A percentile compares a stretch with the other conserved stretches of the same genome.
These are phyloP conservation scores for Patagioenas fasciata DNA, from an alignment of 2,113 vertebrate genomes.

Conservation along the genomic window DNA sequence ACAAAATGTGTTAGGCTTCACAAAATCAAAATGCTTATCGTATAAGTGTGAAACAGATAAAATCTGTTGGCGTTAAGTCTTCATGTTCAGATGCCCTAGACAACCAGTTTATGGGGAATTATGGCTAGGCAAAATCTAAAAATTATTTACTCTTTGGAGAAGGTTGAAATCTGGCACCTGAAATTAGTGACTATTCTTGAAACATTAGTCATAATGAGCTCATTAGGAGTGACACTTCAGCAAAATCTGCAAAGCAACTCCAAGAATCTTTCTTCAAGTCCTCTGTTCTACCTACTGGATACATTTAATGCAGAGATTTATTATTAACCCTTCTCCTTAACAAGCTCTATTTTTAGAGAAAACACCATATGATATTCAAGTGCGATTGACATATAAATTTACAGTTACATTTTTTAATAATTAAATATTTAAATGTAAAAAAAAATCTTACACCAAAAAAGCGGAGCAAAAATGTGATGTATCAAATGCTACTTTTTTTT, in stretches of 20 bases:
- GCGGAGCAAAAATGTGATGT: neutral
- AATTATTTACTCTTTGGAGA: neutral
- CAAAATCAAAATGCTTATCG: neutral
- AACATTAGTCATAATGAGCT: neutral
- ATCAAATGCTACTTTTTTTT: neutral
- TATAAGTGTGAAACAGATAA: neutral
- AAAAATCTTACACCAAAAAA: neutral
- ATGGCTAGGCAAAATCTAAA: neutral
- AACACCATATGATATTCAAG: neutral
- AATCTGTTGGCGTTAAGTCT: neutral
- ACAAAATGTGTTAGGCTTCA: neutral
- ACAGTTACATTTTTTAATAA: neutral
- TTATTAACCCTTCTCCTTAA: neutral
- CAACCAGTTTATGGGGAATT: neutral
- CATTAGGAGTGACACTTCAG: neutral
- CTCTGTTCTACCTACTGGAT: neutral
- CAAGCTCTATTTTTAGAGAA: neutral
- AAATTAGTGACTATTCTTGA: neutral
- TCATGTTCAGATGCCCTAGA: neutral
- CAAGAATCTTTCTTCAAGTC: neutral
- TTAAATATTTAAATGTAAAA: neutral
- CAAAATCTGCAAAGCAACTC: neutral
- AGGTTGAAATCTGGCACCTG: neutral
- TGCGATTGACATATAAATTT: neutral
- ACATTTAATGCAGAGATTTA: neutral